A percentile compares a stretch with the other conserved stretches of the same genome.
phyloP scores from a whole-genome alignment of 2,797 vertebrate genomes.

The Craterocephalus amniculus region DNA sequence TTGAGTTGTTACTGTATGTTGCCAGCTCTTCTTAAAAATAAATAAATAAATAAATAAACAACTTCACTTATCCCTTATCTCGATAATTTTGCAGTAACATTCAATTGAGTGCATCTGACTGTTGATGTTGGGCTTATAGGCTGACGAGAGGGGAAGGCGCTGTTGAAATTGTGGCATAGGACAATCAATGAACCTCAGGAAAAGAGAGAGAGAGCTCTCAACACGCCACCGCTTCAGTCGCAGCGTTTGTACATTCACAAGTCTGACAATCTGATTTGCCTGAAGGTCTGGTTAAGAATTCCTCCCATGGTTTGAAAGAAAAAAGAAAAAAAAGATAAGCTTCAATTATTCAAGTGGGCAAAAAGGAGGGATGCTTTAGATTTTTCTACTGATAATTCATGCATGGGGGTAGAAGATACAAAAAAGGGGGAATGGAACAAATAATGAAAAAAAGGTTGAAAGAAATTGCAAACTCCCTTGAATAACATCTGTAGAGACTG shows the following conservation, averaged over 20 bases:
- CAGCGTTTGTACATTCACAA: slow-evolving; percentile 60
- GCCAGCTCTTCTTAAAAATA: slow-evolving; percentile 10
- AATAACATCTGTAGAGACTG: slow-evolving; percentile 57
- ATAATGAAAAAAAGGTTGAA: slow-evolving; percentile 40
- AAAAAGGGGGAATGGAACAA: slow-evolving; percentile 18
- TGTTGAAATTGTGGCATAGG: slow-evolving; percentile 42
- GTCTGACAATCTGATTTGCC: slow-evolving; percentile 71
- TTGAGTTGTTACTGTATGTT: slow-evolving; percentile 25
- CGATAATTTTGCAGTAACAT: slow-evolving; percentile 37
- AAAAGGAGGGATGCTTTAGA: slow-evolving; percentile 64
- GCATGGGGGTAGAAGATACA: slow-evolving; percentile 34
- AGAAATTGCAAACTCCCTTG: slow-evolving; percentile 35
- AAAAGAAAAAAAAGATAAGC: slow-evolving; percentile 36
- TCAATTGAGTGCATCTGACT: slow-evolving; percentile 35
- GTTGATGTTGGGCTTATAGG: slow-evolving; percentile 32
- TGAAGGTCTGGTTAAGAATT: slow-evolving; percentile 55
- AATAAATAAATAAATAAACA: slow-evolving; percentile 6
- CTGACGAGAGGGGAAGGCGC: slow-evolving; percentile 31
- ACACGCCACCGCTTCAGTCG: slow-evolving; percentile 56
- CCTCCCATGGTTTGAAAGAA: slow-evolving; percentile 54
- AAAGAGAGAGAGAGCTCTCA: slow-evolving; percentile 11
- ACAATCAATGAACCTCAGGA: slow-evolving; percentile 47
- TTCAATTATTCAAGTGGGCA: slow-evolving; percentile 76
- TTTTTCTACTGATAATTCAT: slow-evolving; percentile 70
- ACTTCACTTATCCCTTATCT: slow-evolving; percentile 35